Percentiles rank a stretch among this genome's conserved stretches.
These are phyloP conservation scores for Adela reaumurella DNA, from an alignment of 2,888 invertebrate genomes.

Conservation along the genomic window DNA sequence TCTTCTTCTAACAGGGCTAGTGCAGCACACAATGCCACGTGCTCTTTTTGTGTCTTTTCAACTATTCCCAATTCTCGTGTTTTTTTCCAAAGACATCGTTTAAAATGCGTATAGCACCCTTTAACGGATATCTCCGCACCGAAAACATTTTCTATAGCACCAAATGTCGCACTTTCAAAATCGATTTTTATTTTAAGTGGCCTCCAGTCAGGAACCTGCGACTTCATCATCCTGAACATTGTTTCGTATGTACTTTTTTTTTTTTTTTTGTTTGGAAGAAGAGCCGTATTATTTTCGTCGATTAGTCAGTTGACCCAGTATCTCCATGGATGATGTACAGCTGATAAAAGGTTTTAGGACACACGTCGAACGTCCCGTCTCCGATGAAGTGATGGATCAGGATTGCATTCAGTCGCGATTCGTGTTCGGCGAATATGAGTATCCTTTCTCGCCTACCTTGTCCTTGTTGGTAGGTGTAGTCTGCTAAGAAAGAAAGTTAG, in stretches of 20 bases:
- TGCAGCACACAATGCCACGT: constrained; percentile 6
- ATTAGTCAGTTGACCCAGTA: constrained; percentile 5
- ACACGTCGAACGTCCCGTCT: constrained; percentile 9
- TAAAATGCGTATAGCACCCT: constrained; percentile 9
- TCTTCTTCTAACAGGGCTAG: constrained; percentile 7
- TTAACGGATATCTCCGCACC: constrained; percentile 5
- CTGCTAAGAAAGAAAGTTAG: no score
- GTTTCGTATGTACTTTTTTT: constrained; percentile 6
- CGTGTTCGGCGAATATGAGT: background rate
- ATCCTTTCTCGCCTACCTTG: background rate
- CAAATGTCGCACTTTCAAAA: constrained; percentile 8
- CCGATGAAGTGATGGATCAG: background rate
- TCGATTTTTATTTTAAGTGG: constrained; percentile 8
- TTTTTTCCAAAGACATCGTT: constrained; percentile 5
- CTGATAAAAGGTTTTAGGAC: constrained; percentile 5
- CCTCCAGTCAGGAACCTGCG: constrained; percentile 5
- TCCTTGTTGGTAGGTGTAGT: no score
- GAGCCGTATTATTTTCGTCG: constrained; percentile 7
- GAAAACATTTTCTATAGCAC: no score
- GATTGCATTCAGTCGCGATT: background rate
- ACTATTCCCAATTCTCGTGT: constrained; percentile 6
- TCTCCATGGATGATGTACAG: constrained; percentile 9
- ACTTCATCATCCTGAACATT: constrained; percentile 7
- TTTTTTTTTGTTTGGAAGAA: constrained; percentile 9
- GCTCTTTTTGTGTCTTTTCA: constrained; percentile 6